Base-by-base conservation (phyloP, 1,140 invertebrate species). In the Achroia grisella region DNA sequence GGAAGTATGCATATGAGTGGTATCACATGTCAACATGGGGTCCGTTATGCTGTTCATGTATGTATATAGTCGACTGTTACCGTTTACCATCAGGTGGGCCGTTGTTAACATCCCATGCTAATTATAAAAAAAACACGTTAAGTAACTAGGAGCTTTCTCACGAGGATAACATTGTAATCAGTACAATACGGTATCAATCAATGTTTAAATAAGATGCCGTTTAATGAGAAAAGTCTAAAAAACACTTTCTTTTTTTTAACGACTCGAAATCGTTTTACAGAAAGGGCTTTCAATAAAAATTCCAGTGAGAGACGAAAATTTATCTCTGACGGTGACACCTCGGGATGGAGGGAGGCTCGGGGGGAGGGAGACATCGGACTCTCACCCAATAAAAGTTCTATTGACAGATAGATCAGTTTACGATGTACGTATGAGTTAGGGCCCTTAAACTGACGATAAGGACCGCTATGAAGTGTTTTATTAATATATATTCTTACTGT, bases 321-420 rank as follows among this genome's bases (percentile, higher is more conserved):
- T 53, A 46, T 53, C 35, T 50, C 27, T 27, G 13, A 13, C 17
- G 17, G 17, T 23, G 41, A 15, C 41, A 34, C 41, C 40, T 12
- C 37, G 34, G 35, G 30, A 39, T 33, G 33, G 32, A 4, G 23
- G 11, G 27, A 39, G 17, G 17, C 17, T 3, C 6, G 17, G 6
- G 2, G 42, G 27, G 23, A 4, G 15, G 40, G 13, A 3, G 17
- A 31, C 32, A 31, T 45, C 37, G 37, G 40, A 49, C 55, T 54
- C 55, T 63, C 57, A 59, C 44, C 50, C 48, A 64, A 60, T 69
- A 65, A 64, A 63, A 57, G 52, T 52, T 42, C 29, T 56, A 60
- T 62, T 65, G 65, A 60, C 62, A 52, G 48, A 54, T 44, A 42
- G 53, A 60, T 63, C 52, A 48, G 35, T 56, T 58, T 49, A 67